Conservation (phyloP, 1,140 invertebrate genomes). For the Microplitis demolitor region DNA sequence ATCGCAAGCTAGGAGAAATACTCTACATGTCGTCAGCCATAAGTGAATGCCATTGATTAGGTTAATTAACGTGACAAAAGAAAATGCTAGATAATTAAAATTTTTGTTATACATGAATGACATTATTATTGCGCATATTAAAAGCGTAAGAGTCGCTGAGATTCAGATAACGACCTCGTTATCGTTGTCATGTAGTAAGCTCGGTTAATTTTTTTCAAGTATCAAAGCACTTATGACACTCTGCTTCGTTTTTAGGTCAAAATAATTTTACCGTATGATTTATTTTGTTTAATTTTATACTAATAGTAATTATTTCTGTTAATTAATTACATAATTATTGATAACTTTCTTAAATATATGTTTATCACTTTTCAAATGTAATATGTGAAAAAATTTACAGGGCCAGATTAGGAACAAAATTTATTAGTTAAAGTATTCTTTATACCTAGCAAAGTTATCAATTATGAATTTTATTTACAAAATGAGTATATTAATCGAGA, state of each 20-base stretch:
- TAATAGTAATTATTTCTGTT: no score
- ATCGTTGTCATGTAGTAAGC: constrained; percentile 7
- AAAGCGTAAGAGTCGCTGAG: background rate
- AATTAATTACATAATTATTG: no score
- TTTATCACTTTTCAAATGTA: no score
- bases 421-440: no score
- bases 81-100: constrained; percentile 6
- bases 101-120: background rate
- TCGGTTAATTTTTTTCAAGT: background rate
- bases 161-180: constrained; percentile 26
- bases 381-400: no score
- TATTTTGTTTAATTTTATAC: no score
- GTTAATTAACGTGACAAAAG: constrained; percentile 14
- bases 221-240: background rate
- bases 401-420: no score
- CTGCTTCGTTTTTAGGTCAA: background rate
- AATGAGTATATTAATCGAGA: no score
- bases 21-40: background rate
- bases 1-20: background rate
- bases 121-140: background rate
- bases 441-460: no score
- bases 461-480: no score
- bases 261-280: no score
- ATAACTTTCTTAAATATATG: no score
- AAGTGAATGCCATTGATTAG: background rate